These are phyloP conservation scores for Calidris pygmaea DNA, from an alignment of 2,113 vertebrate species.

Conservation along the genomic window DNA sequence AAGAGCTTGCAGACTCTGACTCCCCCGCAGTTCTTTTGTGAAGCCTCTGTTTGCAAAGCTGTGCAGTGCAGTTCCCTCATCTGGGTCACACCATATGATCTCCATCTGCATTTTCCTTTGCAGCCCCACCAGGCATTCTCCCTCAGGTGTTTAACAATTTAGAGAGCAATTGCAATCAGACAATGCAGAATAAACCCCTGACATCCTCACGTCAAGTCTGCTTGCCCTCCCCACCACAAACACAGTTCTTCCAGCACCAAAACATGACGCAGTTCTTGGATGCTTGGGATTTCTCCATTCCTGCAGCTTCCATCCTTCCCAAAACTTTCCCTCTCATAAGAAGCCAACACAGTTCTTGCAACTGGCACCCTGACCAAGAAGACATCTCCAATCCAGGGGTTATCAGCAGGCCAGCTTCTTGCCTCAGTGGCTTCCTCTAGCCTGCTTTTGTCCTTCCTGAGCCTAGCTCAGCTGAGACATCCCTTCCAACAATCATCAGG, in stretches of 20 bases:
- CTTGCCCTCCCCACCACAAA: not conserved
- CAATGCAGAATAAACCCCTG: not conserved
- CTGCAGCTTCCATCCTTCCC: not conserved
- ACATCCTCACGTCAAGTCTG: not conserved
- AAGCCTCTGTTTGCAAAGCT: not conserved
- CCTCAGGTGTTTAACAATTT: not conserved
- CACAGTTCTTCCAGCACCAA: not conserved
- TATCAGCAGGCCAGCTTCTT: not conserved
- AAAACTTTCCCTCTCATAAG: not conserved
- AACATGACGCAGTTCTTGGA: accelerated
- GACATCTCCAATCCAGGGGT: not conserved
- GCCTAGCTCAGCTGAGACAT: not conserved
- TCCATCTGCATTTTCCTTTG: not conserved
- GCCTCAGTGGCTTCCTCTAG: not conserved
- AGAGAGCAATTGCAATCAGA: not conserved
- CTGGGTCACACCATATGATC: not conserved
- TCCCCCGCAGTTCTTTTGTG: not conserved
- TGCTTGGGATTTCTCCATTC: not conserved
- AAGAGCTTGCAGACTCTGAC: not conserved
- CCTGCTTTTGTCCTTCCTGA: not conserved
- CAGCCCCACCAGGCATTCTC: not conserved
- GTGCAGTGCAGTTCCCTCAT: not conserved
- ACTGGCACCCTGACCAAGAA: not conserved
- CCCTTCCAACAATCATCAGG: not conserved
- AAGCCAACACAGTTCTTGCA: not conserved